These are phyloP conservation scores for Phaethornis superciliosus DNA, from an alignment of 2,113 vertebrate genomes.

Conservation along the genomic window DNA sequence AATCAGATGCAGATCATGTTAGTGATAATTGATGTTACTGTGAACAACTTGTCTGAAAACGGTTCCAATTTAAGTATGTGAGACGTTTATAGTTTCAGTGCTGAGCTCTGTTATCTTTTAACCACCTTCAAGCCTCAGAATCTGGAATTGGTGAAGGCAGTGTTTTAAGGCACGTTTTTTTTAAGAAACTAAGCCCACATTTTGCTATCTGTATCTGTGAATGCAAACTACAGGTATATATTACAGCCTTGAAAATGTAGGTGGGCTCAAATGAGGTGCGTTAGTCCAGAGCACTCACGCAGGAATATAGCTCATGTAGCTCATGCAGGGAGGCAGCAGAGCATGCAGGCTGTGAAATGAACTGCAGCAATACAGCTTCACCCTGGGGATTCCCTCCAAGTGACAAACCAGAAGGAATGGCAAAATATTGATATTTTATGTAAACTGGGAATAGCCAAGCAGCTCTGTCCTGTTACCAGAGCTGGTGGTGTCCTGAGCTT, in stretches of 20 bases:
- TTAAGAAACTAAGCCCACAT: neutral
- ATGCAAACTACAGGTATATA: constrained; percentile 8
- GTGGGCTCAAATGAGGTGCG: neutral
- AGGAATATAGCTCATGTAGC: neutral
- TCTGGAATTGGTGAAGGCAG: neutral
- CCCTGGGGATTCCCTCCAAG: constrained; percentile 34
- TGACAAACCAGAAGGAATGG: constrained; percentile 6
- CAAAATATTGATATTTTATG: neutral
- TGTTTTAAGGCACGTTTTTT: neutral
- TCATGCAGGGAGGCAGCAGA: constrained; percentile 29
- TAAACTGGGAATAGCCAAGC: neutral
- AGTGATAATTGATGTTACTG: constrained; percentile 68
- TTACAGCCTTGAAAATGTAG: constrained; percentile 10
- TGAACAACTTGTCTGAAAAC: constrained; percentile 66
- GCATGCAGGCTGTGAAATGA: constrained; percentile 38
- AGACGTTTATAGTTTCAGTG: constrained; percentile 39
- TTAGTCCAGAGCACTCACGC: constrained; percentile 25
- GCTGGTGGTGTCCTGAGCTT: neutral
- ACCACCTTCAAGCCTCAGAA: neutral
- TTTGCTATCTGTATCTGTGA: neutral
- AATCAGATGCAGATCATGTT: constrained; percentile 71
- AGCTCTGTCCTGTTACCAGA: neutral
- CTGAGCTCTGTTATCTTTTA: constrained; percentile 32
- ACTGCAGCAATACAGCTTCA: constrained; percentile 29
- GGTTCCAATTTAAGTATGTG: constrained; percentile 56